Evolutionary conservation across 2,797 vertebrate species (phyloP).

Genomic region (Phalloptychus januarius): DNA sequence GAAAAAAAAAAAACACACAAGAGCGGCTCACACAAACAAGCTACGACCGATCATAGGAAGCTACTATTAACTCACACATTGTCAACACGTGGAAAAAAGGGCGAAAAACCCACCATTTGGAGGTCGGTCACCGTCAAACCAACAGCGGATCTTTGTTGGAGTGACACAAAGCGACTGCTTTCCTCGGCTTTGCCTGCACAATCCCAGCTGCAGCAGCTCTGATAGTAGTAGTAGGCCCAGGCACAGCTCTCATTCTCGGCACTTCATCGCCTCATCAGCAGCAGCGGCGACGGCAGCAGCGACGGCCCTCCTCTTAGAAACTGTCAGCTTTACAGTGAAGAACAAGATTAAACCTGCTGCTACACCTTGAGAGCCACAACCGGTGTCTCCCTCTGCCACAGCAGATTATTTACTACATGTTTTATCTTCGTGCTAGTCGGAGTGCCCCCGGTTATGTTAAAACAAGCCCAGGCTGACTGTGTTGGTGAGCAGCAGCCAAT

Average conservation of each 20-base stretch:
- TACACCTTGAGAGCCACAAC: conserved; percentile 43
- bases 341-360: conserved; percentile 55
- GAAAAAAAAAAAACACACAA: conserved; percentile 23
- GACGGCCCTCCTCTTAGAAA: conserved; percentile 63
- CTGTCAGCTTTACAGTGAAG: conserved; percentile 61
- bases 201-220: conserved; percentile 80
- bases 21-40: conserved; percentile 69
- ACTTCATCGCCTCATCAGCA: conserved; percentile 78
- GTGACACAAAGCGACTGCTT: conserved; percentile 76
- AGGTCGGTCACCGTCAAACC: conserved; percentile 80
- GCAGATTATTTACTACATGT: conserved; percentile 78
- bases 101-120: conserved; percentile 82
- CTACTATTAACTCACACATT: conserved; percentile 57
- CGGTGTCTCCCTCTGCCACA: conserved; percentile 62
- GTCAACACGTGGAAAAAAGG: conserved; percentile 59
- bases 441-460: conserved; percentile 85
- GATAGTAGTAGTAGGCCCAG: conserved; percentile 80
- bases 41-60: conserved; percentile 73
- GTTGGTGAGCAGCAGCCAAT: conserved; percentile 83
- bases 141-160: conserved; percentile 63
- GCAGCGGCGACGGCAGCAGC: conserved; percentile 45
- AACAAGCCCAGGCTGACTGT: conserved; percentile 82
- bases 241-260: conserved; percentile 83
- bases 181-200: conserved; percentile 79
- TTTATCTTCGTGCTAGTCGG: conserved; percentile 78